These are phyloP conservation scores for Cynopterus brachyotis DNA, from an alignment of 2,113 vertebrate genomes.

Conservation along the genomic window DNA sequence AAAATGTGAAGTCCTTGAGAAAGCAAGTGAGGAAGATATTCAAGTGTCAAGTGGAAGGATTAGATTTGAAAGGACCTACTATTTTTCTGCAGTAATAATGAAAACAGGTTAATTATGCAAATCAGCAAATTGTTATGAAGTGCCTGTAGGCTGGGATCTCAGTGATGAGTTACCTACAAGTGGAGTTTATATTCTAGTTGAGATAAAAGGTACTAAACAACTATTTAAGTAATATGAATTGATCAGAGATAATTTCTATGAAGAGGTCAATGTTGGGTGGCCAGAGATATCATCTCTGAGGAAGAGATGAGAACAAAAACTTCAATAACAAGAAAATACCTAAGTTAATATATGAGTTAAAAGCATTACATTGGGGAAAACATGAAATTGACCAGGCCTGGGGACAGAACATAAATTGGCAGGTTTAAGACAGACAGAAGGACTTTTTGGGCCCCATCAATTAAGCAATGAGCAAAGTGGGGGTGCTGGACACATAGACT, in stretches of 20 bases:
- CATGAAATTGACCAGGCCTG: neutral
- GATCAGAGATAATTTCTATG: neutral
- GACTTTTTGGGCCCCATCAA: neutral
- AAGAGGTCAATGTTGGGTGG: neutral
- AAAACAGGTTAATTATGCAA: neutral
- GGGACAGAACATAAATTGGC: neutral
- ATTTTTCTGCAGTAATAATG: neutral
- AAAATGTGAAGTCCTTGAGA: neutral
- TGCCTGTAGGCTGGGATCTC: neutral
- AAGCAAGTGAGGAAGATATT: neutral
- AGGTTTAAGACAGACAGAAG: neutral
- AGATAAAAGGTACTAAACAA: neutral
- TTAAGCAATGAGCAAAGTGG: neutral
- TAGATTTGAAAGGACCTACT: neutral
- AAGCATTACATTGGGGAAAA: neutral
- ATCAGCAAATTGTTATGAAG: neutral
- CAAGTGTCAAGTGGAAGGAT: neutral
- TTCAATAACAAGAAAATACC: neutral
- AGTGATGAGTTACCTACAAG: neutral
- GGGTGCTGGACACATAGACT: neutral
- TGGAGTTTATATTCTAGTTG: neutral
- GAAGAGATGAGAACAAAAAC: neutral
- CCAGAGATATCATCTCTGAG: neutral
- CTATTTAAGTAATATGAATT: neutral
- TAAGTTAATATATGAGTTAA: neutral